Evolutionary conservation across 2,888 invertebrate genomes (phyloP), one percentile per base, ranked within the genome.

Genomic region (Bimastos eiseni): DNA sequence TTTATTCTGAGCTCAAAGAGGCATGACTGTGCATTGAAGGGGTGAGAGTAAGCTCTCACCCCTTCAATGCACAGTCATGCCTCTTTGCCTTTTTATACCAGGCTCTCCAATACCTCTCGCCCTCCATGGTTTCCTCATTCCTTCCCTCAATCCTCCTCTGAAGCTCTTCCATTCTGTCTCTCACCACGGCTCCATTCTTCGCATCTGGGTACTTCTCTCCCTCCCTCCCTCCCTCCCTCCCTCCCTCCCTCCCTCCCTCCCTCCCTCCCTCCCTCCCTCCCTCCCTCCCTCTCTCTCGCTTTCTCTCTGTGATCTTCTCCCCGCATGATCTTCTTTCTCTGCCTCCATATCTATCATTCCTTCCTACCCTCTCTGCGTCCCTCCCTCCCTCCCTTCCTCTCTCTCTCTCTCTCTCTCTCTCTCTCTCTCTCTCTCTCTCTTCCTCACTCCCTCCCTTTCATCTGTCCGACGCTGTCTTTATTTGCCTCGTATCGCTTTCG

Each of bases 271-370:
- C 6, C n/a, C 49, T 89, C 21, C 33, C 44, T 89, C 4, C 55
- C 89, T 41, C 5, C 55, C 89, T 89, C 36, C 55, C 49, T 3
- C 1, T 49, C 89, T 89, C 8, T 89, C 55, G 49, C 19, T 89
- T 17, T 49, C 49, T 89, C 24, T 89, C 55, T 89, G 36, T 33
- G n/a, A n/a, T 24, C 41, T 21, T 89, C 49, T 89, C 1, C 8
- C 17, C 5, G 19, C 34, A 34, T 37, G 30, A 33, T 4, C 33
- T 36, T 44, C 15, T 89, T 38, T 89, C 89, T 89, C 37, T 33
- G 5, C 41, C 44, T 89, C 1, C n/a, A n/a, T 89, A 4, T 89
- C 44, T 37, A 2, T 89, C 11, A 13, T 37, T 6, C 37, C 83
- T 44, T 11, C 38, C 89, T 44, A 2, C 38, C 44, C 33, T 6